These are phyloP conservation scores for Ploceus nigricollis DNA, from an alignment of 2,113 vertebrate genomes.

Conservation along the genomic window DNA sequence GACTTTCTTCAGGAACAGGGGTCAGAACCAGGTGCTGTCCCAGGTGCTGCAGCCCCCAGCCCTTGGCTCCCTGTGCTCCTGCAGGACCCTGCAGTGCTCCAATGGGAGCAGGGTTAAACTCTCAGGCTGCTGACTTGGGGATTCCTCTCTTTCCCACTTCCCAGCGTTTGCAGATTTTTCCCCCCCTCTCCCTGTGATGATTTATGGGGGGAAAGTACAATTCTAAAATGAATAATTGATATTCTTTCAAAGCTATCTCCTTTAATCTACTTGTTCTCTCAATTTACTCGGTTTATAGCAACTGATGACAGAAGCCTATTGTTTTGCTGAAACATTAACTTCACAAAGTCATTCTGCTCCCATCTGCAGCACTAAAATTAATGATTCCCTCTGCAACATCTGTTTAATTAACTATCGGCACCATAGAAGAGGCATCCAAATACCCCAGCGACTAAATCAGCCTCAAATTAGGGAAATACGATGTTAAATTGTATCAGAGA, in stretches of 20 bases:
- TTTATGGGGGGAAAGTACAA: conserved; percentile 15
- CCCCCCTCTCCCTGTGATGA: not conserved
- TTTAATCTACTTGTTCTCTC: conserved; percentile 75
- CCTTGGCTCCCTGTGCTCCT: rapidly evolving
- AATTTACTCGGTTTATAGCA: conserved; percentile 82
- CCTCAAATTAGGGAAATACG: conserved; percentile 80
- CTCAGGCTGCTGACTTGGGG: not conserved
- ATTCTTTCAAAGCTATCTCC: conserved; percentile 58
- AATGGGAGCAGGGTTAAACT: rapidly evolving
- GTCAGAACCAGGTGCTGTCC: rapidly evolving
- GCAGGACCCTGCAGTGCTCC: rapidly evolving
- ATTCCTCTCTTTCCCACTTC: not conserved
- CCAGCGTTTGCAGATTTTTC: not conserved
- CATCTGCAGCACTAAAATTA: conserved; percentile 84
- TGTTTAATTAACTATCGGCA: conserved; percentile 85
- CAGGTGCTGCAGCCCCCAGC: not conserved
- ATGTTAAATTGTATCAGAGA: conserved; percentile 80
- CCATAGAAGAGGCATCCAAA: conserved; percentile 80
- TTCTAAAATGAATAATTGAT: conserved; percentile 69
- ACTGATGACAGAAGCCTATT: conserved; percentile 82
- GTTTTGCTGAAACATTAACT: conserved; percentile 86
- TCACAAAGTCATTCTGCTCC: conserved; percentile 81
- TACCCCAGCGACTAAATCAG: conserved; percentile 82
- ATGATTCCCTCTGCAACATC: conserved; percentile 84
- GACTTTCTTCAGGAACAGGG: not conserved